A percentile compares a stretch with the other conserved stretches of the same genome.
Conservation (phyloP, 2,888 invertebrate genomes). For the Leistus spinibarbis region DNA sequence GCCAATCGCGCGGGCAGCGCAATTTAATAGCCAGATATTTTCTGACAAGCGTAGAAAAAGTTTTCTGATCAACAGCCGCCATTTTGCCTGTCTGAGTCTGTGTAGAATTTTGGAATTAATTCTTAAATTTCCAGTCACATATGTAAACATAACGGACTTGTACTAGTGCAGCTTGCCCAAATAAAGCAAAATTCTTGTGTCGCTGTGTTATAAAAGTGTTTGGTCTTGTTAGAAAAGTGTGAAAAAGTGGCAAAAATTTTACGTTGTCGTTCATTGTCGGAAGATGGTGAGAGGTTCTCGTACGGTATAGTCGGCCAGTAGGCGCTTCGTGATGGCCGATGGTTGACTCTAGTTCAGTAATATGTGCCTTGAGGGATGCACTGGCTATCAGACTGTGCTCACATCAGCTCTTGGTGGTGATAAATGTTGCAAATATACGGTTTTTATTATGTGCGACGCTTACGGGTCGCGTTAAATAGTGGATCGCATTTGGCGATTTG, state of each 20-base stretch:
- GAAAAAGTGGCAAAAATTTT: slow-evolving; percentile 67
- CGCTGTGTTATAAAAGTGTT: slow-evolving; percentile 51
- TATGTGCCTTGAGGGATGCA: slow-evolving; percentile 79
- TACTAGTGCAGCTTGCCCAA: slow-evolving; percentile 55
- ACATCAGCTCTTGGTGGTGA: slow-evolving; percentile 66
- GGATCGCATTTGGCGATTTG: slow-evolving; percentile 45
- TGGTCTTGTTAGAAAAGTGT: slow-evolving; percentile 54
- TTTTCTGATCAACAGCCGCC: slow-evolving; percentile 92
- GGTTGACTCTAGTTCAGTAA: slow-evolving; percentile 72
- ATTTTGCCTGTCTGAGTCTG: slow-evolving; percentile 86
- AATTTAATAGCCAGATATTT: slow-evolving; percentile 64
- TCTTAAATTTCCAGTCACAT: slow-evolving; percentile 68
- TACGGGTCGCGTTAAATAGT: slow-evolving; percentile 57
- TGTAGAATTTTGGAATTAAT: slow-evolving; percentile 76
- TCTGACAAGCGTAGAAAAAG: slow-evolving; percentile 95
- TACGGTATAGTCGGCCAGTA: slow-evolving; percentile 64
- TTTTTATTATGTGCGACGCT: slow-evolving; percentile 57
- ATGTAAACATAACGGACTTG: slow-evolving; percentile 54
- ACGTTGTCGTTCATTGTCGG: slow-evolving; percentile 73
- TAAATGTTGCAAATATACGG: slow-evolving; percentile 51
- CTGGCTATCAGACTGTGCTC: slow-evolving; percentile 71
- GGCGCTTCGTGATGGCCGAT: slow-evolving; percentile 80
- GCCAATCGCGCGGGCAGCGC: slow-evolving; percentile 56
- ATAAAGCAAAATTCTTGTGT: slow-evolving; percentile 50
- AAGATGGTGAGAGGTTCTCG: slow-evolving; percentile 75